These are phyloP conservation scores for Aphaenogaster floridana DNA, from an alignment of 1,140 invertebrate species.

Conservation along the genomic window DNA sequence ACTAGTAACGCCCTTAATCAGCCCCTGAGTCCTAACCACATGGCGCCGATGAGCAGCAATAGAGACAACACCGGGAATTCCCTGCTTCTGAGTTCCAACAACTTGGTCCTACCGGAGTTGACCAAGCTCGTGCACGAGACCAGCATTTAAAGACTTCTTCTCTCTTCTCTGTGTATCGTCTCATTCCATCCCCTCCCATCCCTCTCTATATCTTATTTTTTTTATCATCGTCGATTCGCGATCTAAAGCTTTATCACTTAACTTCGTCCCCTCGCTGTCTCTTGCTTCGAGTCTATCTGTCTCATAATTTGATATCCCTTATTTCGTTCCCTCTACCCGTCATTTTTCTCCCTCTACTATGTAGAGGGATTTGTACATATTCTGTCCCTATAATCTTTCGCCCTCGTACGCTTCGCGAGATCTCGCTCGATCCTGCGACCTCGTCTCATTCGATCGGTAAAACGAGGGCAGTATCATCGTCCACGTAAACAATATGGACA, in stretches of 20 bases:
- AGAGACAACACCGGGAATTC: slow-evolving; percentile 83
- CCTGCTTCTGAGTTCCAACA: slow-evolving; percentile 85
- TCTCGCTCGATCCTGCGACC: slow-evolving; percentile 30
- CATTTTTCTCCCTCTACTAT: slow-evolving; percentile 38
- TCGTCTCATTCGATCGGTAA: slow-evolving; percentile 6
- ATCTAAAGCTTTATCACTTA: slow-evolving; percentile 28
- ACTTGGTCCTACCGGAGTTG: slow-evolving; percentile 87
- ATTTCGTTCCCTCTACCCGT: not conserved
- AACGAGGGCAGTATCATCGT: not conserved
- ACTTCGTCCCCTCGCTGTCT: not conserved
- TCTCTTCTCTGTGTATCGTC: slow-evolving; percentile 23
- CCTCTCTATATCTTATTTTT: not conserved
- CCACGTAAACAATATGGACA: slow-evolving; percentile 1
- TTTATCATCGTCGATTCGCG: slow-evolving; percentile 1
- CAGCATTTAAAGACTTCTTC: slow-evolving; percentile 88
- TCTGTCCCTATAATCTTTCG: slow-evolving; percentile 4
- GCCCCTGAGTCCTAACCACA: slow-evolving; percentile 79
- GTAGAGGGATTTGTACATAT: slow-evolving; percentile 55
- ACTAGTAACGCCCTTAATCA: slow-evolving; percentile 78
- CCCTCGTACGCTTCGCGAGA: not conserved
- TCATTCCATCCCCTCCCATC: slow-evolving; percentile 15
- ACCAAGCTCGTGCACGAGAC: slow-evolving; percentile 91
- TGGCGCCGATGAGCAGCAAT: slow-evolving; percentile 78
- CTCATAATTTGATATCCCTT: not conserved
- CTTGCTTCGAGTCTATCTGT: not conserved